Percentiles rank a stretch among this genome's conserved stretches.
These are phyloP conservation scores for Drosophila mettleri DNA, from an alignment of 2,888 invertebrate species.

Conservation along the genomic window DNA sequence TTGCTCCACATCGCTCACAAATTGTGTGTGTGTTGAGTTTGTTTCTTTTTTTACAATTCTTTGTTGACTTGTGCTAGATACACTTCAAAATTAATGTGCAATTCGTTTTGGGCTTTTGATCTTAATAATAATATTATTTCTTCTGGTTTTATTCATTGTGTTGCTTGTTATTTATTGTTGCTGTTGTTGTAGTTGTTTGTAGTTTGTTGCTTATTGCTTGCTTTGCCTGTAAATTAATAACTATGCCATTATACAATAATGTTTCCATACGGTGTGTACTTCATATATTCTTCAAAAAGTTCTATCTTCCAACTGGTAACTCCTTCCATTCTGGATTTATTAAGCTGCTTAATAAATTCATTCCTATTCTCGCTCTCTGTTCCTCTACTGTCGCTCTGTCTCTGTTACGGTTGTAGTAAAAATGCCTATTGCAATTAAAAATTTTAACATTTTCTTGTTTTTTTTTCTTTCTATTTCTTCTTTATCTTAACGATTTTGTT, in stretches of 20 bases:
- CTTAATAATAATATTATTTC: constrained; percentile 56
- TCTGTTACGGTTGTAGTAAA: constrained; percentile 41
- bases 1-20: constrained; percentile 45
- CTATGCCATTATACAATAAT: constrained; percentile 67
- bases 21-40: constrained; percentile 31
- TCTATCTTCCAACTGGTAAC: constrained; percentile 54
- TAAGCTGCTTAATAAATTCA: constrained; percentile 78
- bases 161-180: constrained; percentile 35
- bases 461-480: constrained; percentile 25
- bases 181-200: constrained; percentile 30
- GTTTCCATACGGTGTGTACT: constrained; percentile 59
- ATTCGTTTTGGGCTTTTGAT: constrained; percentile 60
- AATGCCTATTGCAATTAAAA: constrained; percentile 67
- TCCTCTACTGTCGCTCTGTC: constrained; percentile 26
- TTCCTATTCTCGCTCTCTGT: constrained; percentile 27
- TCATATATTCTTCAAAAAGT: constrained; percentile 69
- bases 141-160: constrained; percentile 45
- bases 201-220: constrained; percentile 22
- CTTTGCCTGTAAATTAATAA: constrained; percentile 66
- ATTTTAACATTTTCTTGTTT: constrained; percentile 25
- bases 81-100: constrained; percentile 79
- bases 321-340: constrained; percentile 52
- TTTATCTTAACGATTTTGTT: constrained; percentile 29
- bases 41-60: constrained; percentile 63
- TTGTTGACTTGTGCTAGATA: constrained; percentile 67